Evolutionary conservation across 2,888 invertebrate genomes (phyloP), one percentile per base, ranked within the genome.

Genomic region (Hirtodrosophila alboralis): DNA sequence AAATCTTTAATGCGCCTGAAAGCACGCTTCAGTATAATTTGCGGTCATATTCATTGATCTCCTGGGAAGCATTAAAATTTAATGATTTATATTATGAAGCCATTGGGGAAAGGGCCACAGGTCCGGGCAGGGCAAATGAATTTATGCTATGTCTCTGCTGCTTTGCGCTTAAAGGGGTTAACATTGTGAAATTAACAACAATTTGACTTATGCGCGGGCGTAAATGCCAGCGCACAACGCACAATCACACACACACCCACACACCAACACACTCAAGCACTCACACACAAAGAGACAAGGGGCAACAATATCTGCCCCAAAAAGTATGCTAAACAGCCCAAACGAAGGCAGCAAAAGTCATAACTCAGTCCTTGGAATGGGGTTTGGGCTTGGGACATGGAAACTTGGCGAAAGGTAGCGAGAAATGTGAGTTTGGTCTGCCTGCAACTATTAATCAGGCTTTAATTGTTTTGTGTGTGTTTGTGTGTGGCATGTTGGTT

Each of bases 11-110:
- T 68, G 68, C 70, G 83, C 58, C 78, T 81, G 81, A 84, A 77
- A 83, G 87, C 83, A 84, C 79, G 87, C 83, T 84, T 73, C 87
- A 79, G 86, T 76, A 87, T 87, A 84, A 84, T 84, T 87, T 88
- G 88, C 87, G 87, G 87, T 88, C 87, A 88, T 88, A 88, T 88
- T 87, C 89, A 87, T 88, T 88, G 83, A 87, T 84, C 88, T 86
- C 77, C 74, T 77, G 87, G 88, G 88, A 86, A 88, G 87, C 87
- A 87, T 87, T 87, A 88, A 88, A 88, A 88, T 87, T 88, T 88
- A 87, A 87, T 88, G 87, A 87, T 87, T 87, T 87, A 88, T 88
- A 80, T 73, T 72, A 64, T 66, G 65, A 58, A 61, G 43, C 56
- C 53, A 38, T 51, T 47, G 61, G 47, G 4, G 44, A 9, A 21